Evolutionary conservation across 2,888 invertebrate genomes (phyloP), one percentile per base, ranked within the genome.

Genomic region (Erebia palarica): DNA sequence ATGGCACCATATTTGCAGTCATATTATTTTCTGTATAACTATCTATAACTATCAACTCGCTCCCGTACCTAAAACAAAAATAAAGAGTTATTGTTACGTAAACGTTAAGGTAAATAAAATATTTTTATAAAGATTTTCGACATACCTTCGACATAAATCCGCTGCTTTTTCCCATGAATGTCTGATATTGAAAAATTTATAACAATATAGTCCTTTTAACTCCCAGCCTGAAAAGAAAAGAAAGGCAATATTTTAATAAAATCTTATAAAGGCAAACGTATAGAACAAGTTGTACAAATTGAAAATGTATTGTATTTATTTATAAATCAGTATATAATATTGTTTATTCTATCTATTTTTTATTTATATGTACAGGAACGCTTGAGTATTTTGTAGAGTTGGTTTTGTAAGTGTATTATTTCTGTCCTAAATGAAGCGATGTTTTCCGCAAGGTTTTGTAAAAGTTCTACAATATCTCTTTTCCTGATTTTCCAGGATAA

Each of bases 91-190:
- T 2, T 42, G 5, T 10, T 11, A 16, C 3, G 7, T 16, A 65
- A 11, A 7, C 5, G 36, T 36, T 36, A 36, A 8, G 13, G 36
- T 36, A 49, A 16, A 55, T 55, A 11, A 11, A n/a, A 53, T 53
- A n/a, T 44, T 66, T 66, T 42, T 13, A 11, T 18, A 13, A n/a
- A 42, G 57, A 60, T 67, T 53, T 55, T 36, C 13, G 57, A 68
- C 64, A 36, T 75, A 98, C 98, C 98, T 97, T 94, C 97, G 96
- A 94, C 98, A 98, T 92, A 98, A 94, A 94, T 98, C 97, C 77
- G 97, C 98, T 79, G 98, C 97, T 94, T 97, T 98, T 93, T 97
- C 97, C 98, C 98, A 98, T 77, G 98, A 98, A 94, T 98, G 98
- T 90, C 96, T 96, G 87, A 98, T 98, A 92, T 97, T 97, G 94